Base-by-base conservation (phyloP, 1,140 invertebrate species). In the Aphidius gifuensis region DNA sequence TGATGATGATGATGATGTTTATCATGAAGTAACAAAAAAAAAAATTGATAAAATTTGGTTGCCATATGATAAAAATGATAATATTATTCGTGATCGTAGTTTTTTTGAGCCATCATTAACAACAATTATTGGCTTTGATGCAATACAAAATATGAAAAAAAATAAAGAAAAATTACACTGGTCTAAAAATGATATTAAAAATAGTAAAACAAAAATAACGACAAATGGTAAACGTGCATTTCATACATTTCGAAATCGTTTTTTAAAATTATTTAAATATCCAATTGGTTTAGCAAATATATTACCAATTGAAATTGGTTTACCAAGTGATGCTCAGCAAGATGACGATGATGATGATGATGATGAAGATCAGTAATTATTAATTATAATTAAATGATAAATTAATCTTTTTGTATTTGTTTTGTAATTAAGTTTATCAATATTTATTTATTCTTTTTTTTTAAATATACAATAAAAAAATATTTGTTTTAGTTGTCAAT, bases 211-310 rank as follows among this genome's bases (percentile, higher is more conserved):
- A 16, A 69, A 65, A 53, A 66, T 67, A 7, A 60, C 64, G 3
- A 21, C 60, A 7, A 59, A 42, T 55, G 72, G 70, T 21, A 64
- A 61, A 49, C 39, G 65, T n/a, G 67, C 71, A 23, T 67, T 78
- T 7, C 48, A 67, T 21, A 39, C 72, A 51, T 66, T 81, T 5
- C 73, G 67, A 66, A 68, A 43, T 23, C 70, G 79, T n/a, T 69
- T 78, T 38, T 48, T 71, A 42, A 69, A 74, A 57, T 68, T 81
- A 46, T 80, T 80, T 51, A 74, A 71, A 48, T 74, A 74, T 67
- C 76, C 77, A 0, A 69, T 75, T 62, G 67, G 66, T 3, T 32
- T 32, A 32, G 2, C 23, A 3, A 32, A 32, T 3, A 32, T 32
- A 32, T 32, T 32, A 32, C 23, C 23, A 32, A 4, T 32, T 32